phyloP scores from a whole-genome alignment of 2,888 invertebrate species.

The Cantharis flavilabris region DNA sequence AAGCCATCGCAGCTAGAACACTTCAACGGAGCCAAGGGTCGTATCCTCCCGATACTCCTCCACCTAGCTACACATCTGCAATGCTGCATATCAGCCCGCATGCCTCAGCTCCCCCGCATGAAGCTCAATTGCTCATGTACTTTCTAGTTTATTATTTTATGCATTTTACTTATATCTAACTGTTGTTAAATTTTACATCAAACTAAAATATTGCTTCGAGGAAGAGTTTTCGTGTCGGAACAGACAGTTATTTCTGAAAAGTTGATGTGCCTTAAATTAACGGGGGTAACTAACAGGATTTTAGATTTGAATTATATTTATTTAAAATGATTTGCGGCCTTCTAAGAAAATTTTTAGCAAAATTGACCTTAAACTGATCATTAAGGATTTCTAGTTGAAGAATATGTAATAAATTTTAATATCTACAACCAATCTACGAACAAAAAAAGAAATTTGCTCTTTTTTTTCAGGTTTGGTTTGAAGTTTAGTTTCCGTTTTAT shows the following conservation, averaged over 20 bases:
- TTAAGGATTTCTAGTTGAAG: too few species aligned
- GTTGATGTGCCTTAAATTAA: neutral
- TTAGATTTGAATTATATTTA: too few species aligned
- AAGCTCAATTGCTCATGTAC: constrained; percentile 53
- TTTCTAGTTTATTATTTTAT: constrained; percentile 34
- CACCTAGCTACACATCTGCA: constrained; percentile 65
- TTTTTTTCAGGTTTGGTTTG: neutral
- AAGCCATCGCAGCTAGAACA: constrained; percentile 66
- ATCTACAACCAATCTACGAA: too few species aligned
- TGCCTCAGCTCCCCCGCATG: constrained; percentile 55
- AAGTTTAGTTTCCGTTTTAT: neutral
- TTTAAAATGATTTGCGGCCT: too few species aligned
- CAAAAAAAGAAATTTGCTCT: too few species aligned
- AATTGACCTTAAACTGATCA: too few species aligned
- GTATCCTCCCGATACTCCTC: constrained; percentile 63
- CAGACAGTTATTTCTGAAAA: neutral
- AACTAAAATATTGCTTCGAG: neutral
- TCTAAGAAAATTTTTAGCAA: too few species aligned
- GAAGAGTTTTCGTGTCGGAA: neutral
- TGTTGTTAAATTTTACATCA: constrained; percentile 5
- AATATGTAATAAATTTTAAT: too few species aligned
- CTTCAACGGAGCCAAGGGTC: constrained; percentile 72
- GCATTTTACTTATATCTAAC: neutral
- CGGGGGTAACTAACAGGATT: too few species aligned
- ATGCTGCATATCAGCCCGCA: constrained; percentile 57